These are phyloP conservation scores for Spialia ferax DNA, from an alignment of 2,888 invertebrate genomes.

Conservation along the genomic window DNA sequence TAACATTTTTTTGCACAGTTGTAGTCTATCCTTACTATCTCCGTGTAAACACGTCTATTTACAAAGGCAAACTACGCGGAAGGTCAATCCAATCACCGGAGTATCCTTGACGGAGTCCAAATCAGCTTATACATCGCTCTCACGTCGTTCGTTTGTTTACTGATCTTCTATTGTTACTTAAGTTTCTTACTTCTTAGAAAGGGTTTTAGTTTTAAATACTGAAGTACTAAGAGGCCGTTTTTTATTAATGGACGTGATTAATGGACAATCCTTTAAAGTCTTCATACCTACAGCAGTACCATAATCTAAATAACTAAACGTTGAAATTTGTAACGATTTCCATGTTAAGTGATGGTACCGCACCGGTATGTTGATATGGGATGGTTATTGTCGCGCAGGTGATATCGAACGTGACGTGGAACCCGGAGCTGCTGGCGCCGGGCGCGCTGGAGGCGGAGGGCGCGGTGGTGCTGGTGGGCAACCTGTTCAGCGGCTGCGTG, in stretches of 20 bases:
- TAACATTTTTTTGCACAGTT: not conserved
- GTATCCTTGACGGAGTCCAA: conserved; percentile 34
- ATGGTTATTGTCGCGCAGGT: conserved; percentile 80
- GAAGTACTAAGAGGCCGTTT: too few species aligned
- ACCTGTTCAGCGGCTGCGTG: conserved; percentile 94
- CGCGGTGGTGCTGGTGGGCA: conserved; percentile 92
- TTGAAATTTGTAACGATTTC: too few species aligned
- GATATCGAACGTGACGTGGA: conserved; percentile 93
- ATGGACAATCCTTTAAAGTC: too few species aligned
- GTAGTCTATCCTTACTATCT: conserved; percentile 5
- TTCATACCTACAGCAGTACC: too few species aligned
- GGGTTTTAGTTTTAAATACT: not conserved
- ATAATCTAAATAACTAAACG: too few species aligned
- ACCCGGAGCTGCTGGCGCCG: conserved; percentile 90
- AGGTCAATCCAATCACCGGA: conserved; percentile 37
- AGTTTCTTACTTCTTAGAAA: not conserved
- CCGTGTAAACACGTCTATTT: conserved; percentile 11
- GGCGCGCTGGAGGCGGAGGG: conserved; percentile 91
- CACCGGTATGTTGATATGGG: not conserved
- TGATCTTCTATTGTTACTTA: conserved; percentile 12
- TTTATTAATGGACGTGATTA: too few species aligned
- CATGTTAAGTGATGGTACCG: too few species aligned
- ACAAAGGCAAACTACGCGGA: conserved; percentile 12
- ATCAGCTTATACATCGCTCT: conserved; percentile 29
- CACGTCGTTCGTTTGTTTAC: conserved; percentile 18